A percentile compares a stretch with the other conserved stretches of the same genome.
Evolutionary conservation across 92 coral and sea anemone species (phyloP).

Genomic region (Zoanthus gigantus): DNA sequence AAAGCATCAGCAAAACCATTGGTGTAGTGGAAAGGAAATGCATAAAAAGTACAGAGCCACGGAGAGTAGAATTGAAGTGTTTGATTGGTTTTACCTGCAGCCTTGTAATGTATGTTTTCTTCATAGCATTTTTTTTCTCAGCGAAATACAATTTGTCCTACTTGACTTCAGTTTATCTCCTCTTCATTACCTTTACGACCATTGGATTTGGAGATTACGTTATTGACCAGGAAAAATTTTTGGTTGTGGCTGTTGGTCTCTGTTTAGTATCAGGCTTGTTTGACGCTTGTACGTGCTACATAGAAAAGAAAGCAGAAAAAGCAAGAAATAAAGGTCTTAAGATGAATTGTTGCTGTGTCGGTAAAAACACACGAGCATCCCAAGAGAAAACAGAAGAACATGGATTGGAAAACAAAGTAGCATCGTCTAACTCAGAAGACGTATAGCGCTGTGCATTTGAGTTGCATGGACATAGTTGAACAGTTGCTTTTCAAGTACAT

Average conservation of each 20-base stretch:
- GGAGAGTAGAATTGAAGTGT: conserved; percentile 20
- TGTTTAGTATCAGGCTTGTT: conserved; percentile 10
- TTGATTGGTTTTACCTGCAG: conserved; percentile 1
- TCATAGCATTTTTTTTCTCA: neutral
- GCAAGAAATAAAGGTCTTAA: neutral
- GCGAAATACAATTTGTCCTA: neutral
- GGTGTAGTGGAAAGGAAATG: conserved; percentile 27
- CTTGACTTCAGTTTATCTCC: conserved; percentile 10
- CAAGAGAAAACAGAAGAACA: neutral
- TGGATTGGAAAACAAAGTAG: conserved; percentile 4
- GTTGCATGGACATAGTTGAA: neutral
- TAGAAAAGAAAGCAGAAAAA: conserved; percentile 1
- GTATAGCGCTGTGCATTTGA: neutral
- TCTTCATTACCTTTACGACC: conserved; percentile 26
- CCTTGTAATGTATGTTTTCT: neutral
- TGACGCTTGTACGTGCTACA: conserved; percentile 10
- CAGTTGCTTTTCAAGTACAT: too few relatives aligned
- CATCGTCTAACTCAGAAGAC: neutral
- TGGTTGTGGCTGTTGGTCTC: neutral
- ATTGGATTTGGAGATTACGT: conserved; percentile 23
- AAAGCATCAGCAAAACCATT: conserved; percentile 27
- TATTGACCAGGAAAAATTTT: neutral
- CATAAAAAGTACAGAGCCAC: conserved; percentile 30
- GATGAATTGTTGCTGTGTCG: neutral
- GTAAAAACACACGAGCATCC: conserved; percentile 18